A percentile compares a stretch with the other conserved stretches of the same genome.
These are phyloP conservation scores for Lysandra bellargus DNA, from an alignment of 2,888 invertebrate genomes.

Conservation along the genomic window DNA sequence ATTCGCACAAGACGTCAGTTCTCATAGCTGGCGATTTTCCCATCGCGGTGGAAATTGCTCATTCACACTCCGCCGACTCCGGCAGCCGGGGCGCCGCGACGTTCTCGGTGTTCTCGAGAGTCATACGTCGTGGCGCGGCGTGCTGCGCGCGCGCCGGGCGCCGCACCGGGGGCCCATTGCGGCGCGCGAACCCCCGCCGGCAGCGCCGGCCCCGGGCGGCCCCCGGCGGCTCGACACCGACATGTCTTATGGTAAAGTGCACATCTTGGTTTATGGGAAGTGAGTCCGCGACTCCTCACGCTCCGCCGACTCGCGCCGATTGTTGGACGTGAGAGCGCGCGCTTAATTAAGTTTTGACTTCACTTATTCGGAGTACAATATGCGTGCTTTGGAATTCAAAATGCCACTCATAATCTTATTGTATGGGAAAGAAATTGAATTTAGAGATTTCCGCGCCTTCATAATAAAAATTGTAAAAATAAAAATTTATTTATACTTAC, in stretches of 20 bases:
- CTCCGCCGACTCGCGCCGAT: conserved; percentile 31
- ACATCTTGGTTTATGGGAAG: conserved; percentile 74
- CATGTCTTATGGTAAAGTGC: conserved; percentile 64
- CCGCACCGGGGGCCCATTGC: conserved; percentile 47
- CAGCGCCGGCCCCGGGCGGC: conserved; percentile 40
- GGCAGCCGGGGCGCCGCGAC: conserved; percentile 55
- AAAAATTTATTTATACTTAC: too few relatives aligned
- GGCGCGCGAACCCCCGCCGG: conserved; percentile 42
- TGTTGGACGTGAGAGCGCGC: conserved; percentile 28
- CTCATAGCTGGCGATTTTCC: conserved; percentile 57
- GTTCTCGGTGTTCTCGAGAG: conserved; percentile 57
- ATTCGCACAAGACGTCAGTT: conserved; percentile 40
- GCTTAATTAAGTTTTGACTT: conserved; percentile 25
- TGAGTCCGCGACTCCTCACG: conserved; percentile 61
- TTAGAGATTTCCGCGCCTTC: background rate
- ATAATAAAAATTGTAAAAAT: too few relatives aligned
- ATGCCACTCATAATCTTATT: background rate
- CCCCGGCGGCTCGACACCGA: conserved; percentile 46
- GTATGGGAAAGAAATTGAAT: background rate
- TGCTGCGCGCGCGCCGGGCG: conserved; percentile 61
- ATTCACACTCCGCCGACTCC: conserved; percentile 66
- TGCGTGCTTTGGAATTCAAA: background rate
- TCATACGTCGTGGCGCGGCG: conserved; percentile 63
- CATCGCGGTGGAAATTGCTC: conserved; percentile 69
- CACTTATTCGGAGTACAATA: background rate